Evolutionary conservation across 2,888 invertebrate genomes (phyloP).

Genomic region (Oeneis ivallda): DNA sequence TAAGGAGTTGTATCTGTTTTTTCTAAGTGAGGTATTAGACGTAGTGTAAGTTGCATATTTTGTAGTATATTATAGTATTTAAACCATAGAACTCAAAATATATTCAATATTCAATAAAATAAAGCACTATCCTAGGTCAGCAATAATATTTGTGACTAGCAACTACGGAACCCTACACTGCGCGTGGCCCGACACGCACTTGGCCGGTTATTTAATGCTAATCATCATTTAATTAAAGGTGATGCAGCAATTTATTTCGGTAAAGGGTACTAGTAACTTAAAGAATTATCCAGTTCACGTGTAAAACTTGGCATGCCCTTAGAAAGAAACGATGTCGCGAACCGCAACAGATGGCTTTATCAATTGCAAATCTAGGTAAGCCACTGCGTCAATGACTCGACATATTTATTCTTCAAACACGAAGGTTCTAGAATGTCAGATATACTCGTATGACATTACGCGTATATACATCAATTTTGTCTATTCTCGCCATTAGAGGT

Average conservation of each 20-base stretch:
- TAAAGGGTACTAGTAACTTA: not conserved
- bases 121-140: too few relatives aligned
- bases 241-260: not conserved
- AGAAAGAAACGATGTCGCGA: constrained; percentile 32
- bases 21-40: too few relatives aligned
- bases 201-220: too few relatives aligned
- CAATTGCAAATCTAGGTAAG: constrained; percentile 37
- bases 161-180: too few relatives aligned
- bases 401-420: constrained; percentile 29
- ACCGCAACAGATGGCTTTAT: constrained; percentile 37
- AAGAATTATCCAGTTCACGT: constrained; percentile 15
- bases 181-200: too few relatives aligned
- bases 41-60: too few relatives aligned
- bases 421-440: constrained; percentile 34
- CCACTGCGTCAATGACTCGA: constrained; percentile 29
- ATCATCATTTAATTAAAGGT: not conserved
- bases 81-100: too few relatives aligned
- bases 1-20: too few relatives aligned
- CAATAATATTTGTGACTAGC: too few relatives aligned
- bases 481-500: not conserved
- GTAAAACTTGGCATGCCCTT: constrained; percentile 24
- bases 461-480: not conserved
- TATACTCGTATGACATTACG: not conserved
- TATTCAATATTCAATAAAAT: too few relatives aligned
- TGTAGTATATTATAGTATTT: too few relatives aligned